Conservation (phyloP, 1,140 invertebrate species). For the Pseudoatta argentina region DNA sequence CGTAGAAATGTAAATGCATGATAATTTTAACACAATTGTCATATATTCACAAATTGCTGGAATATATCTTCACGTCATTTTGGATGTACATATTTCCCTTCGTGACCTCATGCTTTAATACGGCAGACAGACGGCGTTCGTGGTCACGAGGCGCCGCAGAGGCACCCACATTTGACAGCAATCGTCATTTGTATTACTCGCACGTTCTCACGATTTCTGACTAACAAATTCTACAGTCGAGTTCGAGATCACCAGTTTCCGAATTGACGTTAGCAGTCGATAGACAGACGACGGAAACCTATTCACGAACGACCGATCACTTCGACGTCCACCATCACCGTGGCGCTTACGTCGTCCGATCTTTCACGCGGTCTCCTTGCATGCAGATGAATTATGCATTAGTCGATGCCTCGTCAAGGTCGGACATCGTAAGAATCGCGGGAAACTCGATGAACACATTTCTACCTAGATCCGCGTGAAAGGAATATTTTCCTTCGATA, state of each 20-base stretch:
- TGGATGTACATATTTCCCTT: background rate
- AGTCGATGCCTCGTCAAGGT: conserved; percentile 49
- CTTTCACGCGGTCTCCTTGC: conserved; percentile 45
- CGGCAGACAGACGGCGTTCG: conserved; percentile 12
- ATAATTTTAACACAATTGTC: conserved; percentile 35
- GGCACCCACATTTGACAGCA: conserved; percentile 49
- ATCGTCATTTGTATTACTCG: conserved; percentile 75
- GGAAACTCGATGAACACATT: conserved; percentile 53
- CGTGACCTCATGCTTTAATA: conserved; percentile 14
- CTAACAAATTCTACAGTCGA: conserved; percentile 76
- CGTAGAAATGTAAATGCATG: background rate
- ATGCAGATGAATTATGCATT: conserved; percentile 66
- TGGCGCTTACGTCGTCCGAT: conserved; percentile 44
- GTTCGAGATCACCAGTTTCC: conserved; percentile 70
- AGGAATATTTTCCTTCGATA: conserved; percentile 18
- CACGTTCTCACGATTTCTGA: conserved; percentile 67
- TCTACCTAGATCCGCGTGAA: conserved; percentile 6
- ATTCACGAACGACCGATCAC: conserved; percentile 56
- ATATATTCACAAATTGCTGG: background rate
- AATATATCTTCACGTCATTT: conserved; percentile 1
- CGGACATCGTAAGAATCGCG: background rate
- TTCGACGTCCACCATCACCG: conserved; percentile 49
- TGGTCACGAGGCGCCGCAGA: conserved; percentile 2
- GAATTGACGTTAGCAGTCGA: conserved; percentile 74
- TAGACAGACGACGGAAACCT: conserved; percentile 57